Evolutionary conservation across 92 coral and sea anemone genomes (phyloP), one percentile per base, ranked within the genome.

Genomic region (Heteractis magnifica): DNA sequence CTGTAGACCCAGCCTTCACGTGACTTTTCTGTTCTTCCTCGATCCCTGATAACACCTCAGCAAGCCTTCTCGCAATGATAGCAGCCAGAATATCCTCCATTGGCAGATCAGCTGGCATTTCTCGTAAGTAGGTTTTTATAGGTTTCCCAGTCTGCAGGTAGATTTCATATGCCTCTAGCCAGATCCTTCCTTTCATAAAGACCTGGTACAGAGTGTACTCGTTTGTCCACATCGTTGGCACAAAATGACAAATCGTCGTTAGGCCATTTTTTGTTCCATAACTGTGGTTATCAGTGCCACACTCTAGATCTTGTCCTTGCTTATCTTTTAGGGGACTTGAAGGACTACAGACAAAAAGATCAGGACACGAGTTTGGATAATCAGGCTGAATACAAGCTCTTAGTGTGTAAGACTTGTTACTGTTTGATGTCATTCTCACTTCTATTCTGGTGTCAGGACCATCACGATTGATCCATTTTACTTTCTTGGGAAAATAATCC

Each of bases 81-180:
- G 78, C 78, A 5, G 12, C 53, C 16, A 49, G 34, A 7, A 53
- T 50, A 10, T 41, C 72, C 5, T 78, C 65, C 15, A 68, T 20
- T 20, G 73, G 21, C 49, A 21, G 41, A 68, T 68, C 49, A 23
- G 68, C n/a, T 21, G 51, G 81, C 93, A 90, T 88, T 52, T 92
- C 96, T 72, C 83, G 50, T 81, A 92, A 81, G 80, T 82, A 92
- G 51, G 48, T 82, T 71, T 64, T 65, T 56, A 90, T 72, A 0
- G 93, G 68, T 20, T 90, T 77, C 10, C 97, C 94, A 60, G 98
- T 92, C 23, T 78, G 87, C 53, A 77, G 92, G 65, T 93, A 92
- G 21, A 84, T 88, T 65, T 95, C 98, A 59, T 92, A 95, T 0
- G 97, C 98, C 44, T 95, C 98, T 80, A 95, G 80, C 98, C 97